A percentile compares a stretch with the other conserved stretches of the same genome.
Evolutionary conservation across 2,797 vertebrate species (phyloP).

Genomic region (Erethizon dorsatum): DNA sequence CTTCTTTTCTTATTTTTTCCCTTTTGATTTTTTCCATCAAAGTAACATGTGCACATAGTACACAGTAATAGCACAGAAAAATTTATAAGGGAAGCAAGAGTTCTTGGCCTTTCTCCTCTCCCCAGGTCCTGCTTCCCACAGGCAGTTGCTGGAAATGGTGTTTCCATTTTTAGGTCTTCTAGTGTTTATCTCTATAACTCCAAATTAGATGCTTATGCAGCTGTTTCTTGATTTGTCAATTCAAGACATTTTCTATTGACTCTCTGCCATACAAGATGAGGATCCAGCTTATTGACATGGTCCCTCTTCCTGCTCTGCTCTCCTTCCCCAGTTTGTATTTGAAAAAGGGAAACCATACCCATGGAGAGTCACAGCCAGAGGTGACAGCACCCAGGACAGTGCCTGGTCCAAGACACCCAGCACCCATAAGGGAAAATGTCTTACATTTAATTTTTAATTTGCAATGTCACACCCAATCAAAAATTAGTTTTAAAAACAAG

Average conservation of each 20-base stretch:
- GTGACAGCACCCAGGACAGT: not conserved
- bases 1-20: not conserved
- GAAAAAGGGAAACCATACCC: not conserved
- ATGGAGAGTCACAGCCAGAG: not conserved
- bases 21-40: conserved; percentile 62
- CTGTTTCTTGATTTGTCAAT: conserved; percentile 75
- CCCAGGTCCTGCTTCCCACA: not conserved
- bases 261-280: conserved; percentile 40
- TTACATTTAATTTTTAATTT: not conserved
- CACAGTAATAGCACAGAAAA: not conserved
- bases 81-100: not conserved
- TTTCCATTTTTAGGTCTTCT: conserved; percentile 72
- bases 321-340: not conserved
- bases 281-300: not conserved
- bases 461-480: not conserved
- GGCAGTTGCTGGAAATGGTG: conserved; percentile 27
- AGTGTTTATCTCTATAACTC: conserved; percentile 69
- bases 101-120: not conserved
- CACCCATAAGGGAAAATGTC: not conserved
- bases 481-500: no score
- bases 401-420: not conserved
- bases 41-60: not conserved
- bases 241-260: conserved; percentile 74
- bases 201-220: conserved; percentile 70
- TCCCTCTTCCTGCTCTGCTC: not conserved